Percentiles rank a stretch among this genome's conserved stretches.
These are phyloP conservation scores for Elysia chlorotica DNA, from an alignment of 1,140 invertebrate species.

Conservation along the genomic window DNA sequence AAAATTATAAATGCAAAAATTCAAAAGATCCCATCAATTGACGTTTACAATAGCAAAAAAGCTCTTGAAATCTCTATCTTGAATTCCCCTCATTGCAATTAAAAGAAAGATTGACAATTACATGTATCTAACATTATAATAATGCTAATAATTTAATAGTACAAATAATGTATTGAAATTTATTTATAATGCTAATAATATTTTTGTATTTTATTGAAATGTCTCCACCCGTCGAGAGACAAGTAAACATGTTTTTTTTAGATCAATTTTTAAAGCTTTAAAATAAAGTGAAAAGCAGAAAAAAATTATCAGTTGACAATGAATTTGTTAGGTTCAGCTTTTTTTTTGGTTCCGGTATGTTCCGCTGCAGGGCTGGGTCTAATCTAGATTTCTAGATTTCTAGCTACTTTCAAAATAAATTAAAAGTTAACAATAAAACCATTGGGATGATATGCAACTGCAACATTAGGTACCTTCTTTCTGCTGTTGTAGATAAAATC, in stretches of 20 bases:
- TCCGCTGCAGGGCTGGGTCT: neutral
- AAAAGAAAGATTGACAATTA: neutral
- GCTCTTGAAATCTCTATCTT: too few relatives aligned
- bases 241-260: too few relatives aligned
- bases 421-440: neutral
- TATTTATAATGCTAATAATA: too few relatives aligned
- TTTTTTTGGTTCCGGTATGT: neutral
- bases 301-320: neutral
- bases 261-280: too few relatives aligned
- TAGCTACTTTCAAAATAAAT: neutral
- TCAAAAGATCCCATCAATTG: neutral
- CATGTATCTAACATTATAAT: neutral
- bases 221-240: too few relatives aligned
- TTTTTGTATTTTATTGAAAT: too few relatives aligned
- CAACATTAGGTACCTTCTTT: slow-evolving; percentile 35
- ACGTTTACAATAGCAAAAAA: too few relatives aligned
- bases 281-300: too few relatives aligned
- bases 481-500: slow-evolving; percentile 39
- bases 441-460: neutral
- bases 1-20: slow-evolving; percentile 13
- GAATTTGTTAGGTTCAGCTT: neutral
- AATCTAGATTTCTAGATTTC: neutral
- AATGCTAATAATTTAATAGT: neutral
- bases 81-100: neutral
- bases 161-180: too few relatives aligned